phyloP scores from a whole-genome alignment of 2,797 vertebrate species.

The Etheostoma perlongum region DNA sequence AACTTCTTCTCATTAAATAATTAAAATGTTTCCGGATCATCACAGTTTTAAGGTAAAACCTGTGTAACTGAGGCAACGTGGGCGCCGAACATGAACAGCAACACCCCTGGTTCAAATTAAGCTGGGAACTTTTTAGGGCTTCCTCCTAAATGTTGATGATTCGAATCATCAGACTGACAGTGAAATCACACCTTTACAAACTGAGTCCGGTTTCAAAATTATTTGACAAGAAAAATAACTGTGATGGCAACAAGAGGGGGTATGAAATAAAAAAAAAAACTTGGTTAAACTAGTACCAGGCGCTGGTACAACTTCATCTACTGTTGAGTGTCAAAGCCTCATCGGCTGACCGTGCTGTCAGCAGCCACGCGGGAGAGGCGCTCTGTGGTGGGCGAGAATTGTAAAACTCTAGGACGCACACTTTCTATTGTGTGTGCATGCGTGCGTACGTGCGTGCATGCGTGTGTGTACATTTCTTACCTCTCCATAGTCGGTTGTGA shows the following conservation, averaged over 20 bases:
- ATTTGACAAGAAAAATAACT: background rate
- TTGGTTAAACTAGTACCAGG: background rate
- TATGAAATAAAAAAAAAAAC: no score
- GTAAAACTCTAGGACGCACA: background rate
- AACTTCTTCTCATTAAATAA: background rate
- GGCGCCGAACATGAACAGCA: background rate
- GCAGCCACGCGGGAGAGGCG: background rate
- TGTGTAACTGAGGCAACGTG: background rate
- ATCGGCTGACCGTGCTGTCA: background rate
- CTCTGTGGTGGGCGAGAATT: background rate
- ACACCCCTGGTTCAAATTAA: background rate
- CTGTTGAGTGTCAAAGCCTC: background rate
- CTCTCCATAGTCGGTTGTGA: conserved; percentile 91
- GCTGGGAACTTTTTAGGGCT: background rate
- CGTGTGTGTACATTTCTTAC: conserved; percentile 77
- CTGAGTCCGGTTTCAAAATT: background rate
- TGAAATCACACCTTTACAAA: background rate
- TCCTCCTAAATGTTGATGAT: background rate
- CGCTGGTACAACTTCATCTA: background rate
- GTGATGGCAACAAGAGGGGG: background rate
- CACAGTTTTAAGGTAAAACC: background rate
- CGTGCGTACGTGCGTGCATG: background rate
- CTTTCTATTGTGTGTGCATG: background rate
- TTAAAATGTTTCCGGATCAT: background rate
- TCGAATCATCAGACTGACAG: background rate